Base-by-base conservation (phyloP, 2,797 vertebrate species). In the Chrysocyon brachyurus region DNA sequence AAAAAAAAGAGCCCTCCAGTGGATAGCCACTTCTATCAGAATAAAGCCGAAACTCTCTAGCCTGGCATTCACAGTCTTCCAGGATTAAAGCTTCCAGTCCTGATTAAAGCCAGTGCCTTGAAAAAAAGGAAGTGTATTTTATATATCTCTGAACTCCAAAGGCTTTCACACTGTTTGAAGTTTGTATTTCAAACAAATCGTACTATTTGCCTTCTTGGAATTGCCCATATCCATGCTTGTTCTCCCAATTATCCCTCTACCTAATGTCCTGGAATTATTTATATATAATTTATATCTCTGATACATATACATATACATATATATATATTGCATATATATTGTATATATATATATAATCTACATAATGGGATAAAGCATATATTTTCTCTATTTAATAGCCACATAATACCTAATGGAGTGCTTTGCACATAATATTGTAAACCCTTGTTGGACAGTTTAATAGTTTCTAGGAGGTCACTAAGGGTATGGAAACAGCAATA, bases 101-200 rank as follows among this genome's bases (percentile, higher is more conserved):
- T 93, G 31, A 9, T 88, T 94, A 91, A 94, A 96, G 31, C 33
- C 26, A 86, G 21, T 81, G 77, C 21, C 82, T 93, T 87, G 49
- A 21, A 78, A 31, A 57, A 61, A 73, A 49, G 14, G 15, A 28
- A 91, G 19, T 79, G 24, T 83, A 28, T 40, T 26, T 85, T 78
- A 73, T 31, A 0, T 86, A 54, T 90, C 61, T 95, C 54, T 88
- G 54, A 83, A 92, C 91, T 95, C n/a, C 90, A 68, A 94, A 84
- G 78, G 46, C n/a, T 95, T 12, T 64, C 83, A 81, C 12, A 73
- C 28, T 73, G 33, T 92, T 66, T 82, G 17, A 92, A 87, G 86
- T 96, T 95, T 82, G n/a, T n/a, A 86, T 97, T 96, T 93, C 66
- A 84, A 49, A 66, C 24, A 87, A 31, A 70, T 64, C 87, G 22